phyloP scores from a whole-genome alignment of 2,888 invertebrate species.

The Drosophila meridiana region DNA sequence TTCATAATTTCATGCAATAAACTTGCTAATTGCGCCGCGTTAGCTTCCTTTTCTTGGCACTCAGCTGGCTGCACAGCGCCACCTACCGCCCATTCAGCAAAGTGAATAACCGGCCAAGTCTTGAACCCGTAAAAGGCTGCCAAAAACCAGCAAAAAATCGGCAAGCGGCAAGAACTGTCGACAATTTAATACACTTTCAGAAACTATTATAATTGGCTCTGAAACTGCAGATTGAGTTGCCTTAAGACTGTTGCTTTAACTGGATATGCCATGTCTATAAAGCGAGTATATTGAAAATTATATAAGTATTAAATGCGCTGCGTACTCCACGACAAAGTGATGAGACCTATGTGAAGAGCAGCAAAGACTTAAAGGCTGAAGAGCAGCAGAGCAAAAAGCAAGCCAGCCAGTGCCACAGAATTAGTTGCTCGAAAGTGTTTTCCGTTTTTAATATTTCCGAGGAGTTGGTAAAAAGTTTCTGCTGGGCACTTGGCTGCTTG shows the following conservation, averaged over 20 bases:
- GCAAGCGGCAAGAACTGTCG: background rate
- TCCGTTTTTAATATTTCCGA: slow-evolving; percentile 79
- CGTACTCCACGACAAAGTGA: slow-evolving; percentile 6
- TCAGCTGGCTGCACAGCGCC: slow-evolving; percentile 45
- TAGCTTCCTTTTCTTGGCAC: slow-evolving; percentile 72
- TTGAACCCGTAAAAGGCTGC: slow-evolving; percentile 66
- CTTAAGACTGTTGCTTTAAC: background rate
- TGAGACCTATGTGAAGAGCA: background rate
- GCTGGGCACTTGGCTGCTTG: slow-evolving; percentile 60
- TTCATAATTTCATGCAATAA: slow-evolving; percentile 81
- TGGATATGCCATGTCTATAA: too few species aligned
- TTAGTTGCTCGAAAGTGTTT: slow-evolving; percentile 77
- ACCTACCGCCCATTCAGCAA: slow-evolving; percentile 50
- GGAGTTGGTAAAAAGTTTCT: slow-evolving; percentile 68
- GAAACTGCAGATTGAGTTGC: too few species aligned
- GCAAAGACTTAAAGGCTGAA: slow-evolving; percentile 19
- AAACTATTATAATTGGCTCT: background rate
- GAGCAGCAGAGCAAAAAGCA: slow-evolving; percentile 27
- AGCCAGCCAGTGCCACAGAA: slow-evolving; percentile 55
- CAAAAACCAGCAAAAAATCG: slow-evolving; percentile 53
- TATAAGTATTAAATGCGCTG: background rate
- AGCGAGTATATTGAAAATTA: background rate
- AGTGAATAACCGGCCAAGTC: slow-evolving; percentile 55
- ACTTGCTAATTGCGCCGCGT: slow-evolving; percentile 77
- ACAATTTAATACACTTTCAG: slow-evolving; percentile 13